Conservation (phyloP, 2,888 invertebrate species). For the Apotomis betuletana region DNA sequence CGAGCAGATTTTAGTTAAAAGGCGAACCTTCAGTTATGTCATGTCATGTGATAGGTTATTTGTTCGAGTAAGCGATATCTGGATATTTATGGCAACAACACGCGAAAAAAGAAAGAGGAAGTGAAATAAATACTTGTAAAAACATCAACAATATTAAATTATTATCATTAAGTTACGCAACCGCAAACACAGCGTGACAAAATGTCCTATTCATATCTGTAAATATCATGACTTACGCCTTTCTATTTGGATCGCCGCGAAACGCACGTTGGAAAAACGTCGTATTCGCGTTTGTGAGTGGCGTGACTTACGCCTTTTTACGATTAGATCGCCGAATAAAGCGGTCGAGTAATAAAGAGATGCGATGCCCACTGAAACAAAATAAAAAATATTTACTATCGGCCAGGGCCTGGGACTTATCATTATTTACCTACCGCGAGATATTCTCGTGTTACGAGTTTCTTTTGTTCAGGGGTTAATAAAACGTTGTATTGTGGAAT, state of each 20-base stretch:
- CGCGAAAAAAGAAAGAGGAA: background rate
- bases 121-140: background rate
- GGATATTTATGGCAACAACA: background rate
- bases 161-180: background rate
- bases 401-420: constrained; percentile 46
- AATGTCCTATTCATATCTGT: too few relatives aligned
- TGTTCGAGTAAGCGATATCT: too few relatives aligned
- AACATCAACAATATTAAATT: constrained; percentile 1
- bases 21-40: too few relatives aligned
- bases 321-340: constrained; percentile 52
- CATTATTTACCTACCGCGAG: constrained; percentile 21
- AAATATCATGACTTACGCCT: too few relatives aligned
- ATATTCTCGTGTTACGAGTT: constrained; percentile 9
- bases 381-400: constrained; percentile 58
- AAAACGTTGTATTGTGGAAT: background rate
- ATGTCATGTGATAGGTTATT: too few relatives aligned
- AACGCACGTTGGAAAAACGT: background rate
- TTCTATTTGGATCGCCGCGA: background rate
- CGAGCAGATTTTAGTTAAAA: too few relatives aligned
- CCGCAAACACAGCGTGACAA: too few relatives aligned
- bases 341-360: constrained; percentile 63
- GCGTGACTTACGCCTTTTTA: background rate
- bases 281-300: background rate
- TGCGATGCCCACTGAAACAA: constrained; percentile 56
- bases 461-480: background rate